phyloP scores from a whole-genome alignment of 1,140 invertebrate genomes.

The Aphidius gifuensis region DNA sequence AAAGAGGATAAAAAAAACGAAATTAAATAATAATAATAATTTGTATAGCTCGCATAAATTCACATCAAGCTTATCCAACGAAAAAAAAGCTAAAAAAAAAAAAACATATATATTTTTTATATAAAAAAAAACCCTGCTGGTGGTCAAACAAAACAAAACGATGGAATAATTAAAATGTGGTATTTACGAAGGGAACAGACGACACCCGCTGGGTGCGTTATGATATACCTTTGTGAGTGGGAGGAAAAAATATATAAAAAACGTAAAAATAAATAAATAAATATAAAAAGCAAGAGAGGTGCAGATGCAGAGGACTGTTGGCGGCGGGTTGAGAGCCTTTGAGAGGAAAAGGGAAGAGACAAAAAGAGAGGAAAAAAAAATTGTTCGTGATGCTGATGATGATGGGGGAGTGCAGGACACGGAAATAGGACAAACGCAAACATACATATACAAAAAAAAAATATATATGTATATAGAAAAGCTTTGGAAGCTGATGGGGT shows the following conservation, averaged over 20 bases:
- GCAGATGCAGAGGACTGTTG: not conserved
- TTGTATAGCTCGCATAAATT: not conserved
- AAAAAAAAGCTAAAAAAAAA: no score
- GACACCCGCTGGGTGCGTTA: slow-evolving; percentile 32
- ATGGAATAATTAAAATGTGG: slow-evolving; percentile 46
- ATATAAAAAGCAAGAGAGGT: slow-evolving; percentile 1
- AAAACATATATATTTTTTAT: not conserved
- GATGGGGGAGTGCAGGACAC: slow-evolving; percentile 8
- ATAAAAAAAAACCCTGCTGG: not conserved
- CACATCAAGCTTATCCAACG: not conserved
- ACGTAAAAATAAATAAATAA: not conserved
- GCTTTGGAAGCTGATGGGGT: no score
- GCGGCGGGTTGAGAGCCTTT: not conserved
- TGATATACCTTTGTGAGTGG: slow-evolving; percentile 11
- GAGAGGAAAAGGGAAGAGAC: slow-evolving; percentile 6
- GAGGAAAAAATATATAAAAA: not conserved
- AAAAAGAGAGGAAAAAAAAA: slow-evolving; percentile 12
- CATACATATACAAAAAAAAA: not conserved
- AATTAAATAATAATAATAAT: slow-evolving; percentile 8
- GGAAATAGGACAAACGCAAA: slow-evolving; percentile 2
- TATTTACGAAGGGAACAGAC: slow-evolving; percentile 36
- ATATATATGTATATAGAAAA: no score
- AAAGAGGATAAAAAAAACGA: not conserved
- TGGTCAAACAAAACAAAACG: slow-evolving; percentile 26
- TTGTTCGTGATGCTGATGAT: not conserved